phyloP scores from a whole-genome alignment of 1,140 invertebrate species.

The Ips typographus region DNA sequence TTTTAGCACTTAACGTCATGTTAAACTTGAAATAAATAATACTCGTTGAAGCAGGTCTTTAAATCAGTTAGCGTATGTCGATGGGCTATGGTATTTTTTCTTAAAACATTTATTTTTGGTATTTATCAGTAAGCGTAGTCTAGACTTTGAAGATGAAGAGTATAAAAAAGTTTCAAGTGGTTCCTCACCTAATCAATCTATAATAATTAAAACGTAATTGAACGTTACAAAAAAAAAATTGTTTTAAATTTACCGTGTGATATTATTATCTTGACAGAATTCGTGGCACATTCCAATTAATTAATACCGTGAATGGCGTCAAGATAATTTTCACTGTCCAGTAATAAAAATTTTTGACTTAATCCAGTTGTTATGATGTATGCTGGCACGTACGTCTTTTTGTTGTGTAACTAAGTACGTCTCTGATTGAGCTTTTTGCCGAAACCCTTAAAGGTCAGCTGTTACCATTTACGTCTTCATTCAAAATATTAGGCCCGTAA shows the following conservation, averaged over 20 bases:
- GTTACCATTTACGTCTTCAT: conserved; percentile 19
- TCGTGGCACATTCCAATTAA: not conserved
- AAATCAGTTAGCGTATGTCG: not conserved
- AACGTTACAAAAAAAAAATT: not conserved
- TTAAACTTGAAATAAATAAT: not conserved
- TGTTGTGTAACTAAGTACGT: no score
- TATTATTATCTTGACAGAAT: conserved; percentile 7
- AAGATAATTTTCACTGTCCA: conserved; percentile 1
- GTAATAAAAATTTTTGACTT: not conserved
- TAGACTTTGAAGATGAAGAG: not conserved
- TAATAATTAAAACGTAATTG: conserved; percentile 10
- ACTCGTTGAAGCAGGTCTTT: not conserved
- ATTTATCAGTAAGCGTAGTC: not conserved
- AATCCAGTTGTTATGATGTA: no score
- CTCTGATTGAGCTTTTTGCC: no score
- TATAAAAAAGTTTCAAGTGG: no score
- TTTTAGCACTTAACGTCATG: conserved; percentile 8
- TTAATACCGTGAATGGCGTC: not conserved
- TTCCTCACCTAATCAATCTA: not conserved
- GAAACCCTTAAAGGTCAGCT: conserved; percentile 5
- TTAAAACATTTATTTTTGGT: no score
- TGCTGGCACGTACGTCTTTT: no score
- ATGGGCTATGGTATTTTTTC: no score
- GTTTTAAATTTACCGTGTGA: not conserved
- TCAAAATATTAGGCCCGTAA: conserved; percentile 21